A percentile compares a stretch with the other conserved stretches of the same genome.
Conservation (phyloP, 1,140 invertebrate species). For the Andrena cerasifolii region DNA sequence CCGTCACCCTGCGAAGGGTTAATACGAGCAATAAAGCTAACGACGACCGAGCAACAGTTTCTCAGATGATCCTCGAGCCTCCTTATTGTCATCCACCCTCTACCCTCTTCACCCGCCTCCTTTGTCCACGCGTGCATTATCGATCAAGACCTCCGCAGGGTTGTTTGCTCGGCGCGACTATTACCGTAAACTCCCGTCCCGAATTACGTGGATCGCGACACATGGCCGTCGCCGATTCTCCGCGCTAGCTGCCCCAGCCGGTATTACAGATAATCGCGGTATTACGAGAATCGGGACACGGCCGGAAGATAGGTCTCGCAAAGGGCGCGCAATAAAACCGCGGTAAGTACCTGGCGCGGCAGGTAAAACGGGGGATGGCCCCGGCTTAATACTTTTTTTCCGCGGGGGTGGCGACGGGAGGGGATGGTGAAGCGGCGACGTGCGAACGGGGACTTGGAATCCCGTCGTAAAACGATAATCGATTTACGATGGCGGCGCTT, state of each 20-base stretch:
- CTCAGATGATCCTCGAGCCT: too few species aligned
- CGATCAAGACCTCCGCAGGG: background rate
- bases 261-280: slow-evolving; percentile 25
- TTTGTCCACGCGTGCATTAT: background rate
- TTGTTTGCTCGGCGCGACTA: background rate
- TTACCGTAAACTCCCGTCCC: background rate
- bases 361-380: slow-evolving; percentile 10
- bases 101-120: background rate
- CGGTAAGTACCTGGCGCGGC: background rate
- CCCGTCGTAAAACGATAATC: slow-evolving; percentile 74
- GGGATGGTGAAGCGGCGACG: slow-evolving; percentile 8
- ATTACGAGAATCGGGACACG: background rate
- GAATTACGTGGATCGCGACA: background rate
- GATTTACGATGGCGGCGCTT: slow-evolving; percentile 68
- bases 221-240: background rate
- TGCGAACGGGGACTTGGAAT: slow-evolving; percentile 33
- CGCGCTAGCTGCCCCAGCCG: background rate
- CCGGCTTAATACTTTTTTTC: background rate
- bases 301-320: slow-evolving; percentile 1
- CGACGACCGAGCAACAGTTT: too few species aligned
- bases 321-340: slow-evolving; percentile 21
- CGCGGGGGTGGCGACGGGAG: too few species aligned
- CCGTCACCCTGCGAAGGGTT: too few species aligned
- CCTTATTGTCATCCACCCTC: slow-evolving; percentile 7
- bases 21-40: too few species aligned